A percentile compares a stretch with the other conserved stretches of the same genome.
These are phyloP conservation scores for Characodon lateralis DNA, from an alignment of 2,797 vertebrate genomes.

Conservation along the genomic window DNA sequence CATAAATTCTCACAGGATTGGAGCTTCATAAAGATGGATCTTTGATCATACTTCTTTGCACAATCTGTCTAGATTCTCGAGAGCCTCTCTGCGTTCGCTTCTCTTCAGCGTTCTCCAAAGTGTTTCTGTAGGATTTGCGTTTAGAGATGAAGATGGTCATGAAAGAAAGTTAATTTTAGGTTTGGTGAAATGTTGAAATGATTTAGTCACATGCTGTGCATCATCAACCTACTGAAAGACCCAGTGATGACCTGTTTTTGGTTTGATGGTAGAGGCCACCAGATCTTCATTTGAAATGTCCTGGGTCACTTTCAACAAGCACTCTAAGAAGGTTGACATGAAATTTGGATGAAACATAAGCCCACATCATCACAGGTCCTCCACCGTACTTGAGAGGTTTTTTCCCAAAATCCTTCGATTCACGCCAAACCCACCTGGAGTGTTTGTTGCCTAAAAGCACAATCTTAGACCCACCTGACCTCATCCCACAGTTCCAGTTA, in stretches of 20 bases:
- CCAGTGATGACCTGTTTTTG: not conserved
- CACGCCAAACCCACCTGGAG: not conserved
- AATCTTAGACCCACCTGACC: not conserved
- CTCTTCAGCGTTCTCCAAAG: not conserved
- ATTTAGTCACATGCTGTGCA: not conserved
- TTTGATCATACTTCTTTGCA: not conserved
- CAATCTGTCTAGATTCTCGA: too few relatives aligned
- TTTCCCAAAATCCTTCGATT: not conserved
- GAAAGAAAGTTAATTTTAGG: not conserved
- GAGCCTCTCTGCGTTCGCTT: not conserved
- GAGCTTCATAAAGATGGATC: not conserved
- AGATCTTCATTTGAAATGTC: not conserved
- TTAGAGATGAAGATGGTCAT: not conserved
- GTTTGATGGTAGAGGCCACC: not conserved
- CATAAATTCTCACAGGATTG: not conserved
- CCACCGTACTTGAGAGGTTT: not conserved
- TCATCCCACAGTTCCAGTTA: not conserved
- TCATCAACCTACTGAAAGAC: not conserved
- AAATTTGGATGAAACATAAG: not conserved
- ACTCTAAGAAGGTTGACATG: not conserved
- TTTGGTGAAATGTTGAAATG: not conserved
- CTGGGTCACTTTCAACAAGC: not conserved
- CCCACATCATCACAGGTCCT: not conserved
- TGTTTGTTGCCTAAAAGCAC: not conserved
- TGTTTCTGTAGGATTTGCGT: not conserved